phyloP scores from a whole-genome alignment of 2,113 vertebrate genomes.

The Seriola quinqueradiata region DNA sequence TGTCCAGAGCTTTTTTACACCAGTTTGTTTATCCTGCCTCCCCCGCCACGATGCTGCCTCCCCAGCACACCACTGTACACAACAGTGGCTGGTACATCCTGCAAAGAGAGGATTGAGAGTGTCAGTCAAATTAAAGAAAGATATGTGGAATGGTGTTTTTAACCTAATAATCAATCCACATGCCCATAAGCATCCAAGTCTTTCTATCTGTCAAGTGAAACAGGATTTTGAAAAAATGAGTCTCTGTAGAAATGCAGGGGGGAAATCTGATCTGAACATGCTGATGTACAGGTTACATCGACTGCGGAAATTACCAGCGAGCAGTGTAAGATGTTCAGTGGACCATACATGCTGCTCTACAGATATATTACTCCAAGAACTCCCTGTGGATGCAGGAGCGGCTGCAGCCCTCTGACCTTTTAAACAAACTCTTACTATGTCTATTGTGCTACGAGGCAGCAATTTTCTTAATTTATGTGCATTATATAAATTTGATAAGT shows the following conservation, averaged over 20 bases:
- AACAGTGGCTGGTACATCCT: constrained; percentile 12
- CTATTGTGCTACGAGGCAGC: constrained; percentile 1
- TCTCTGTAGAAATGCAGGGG: background rate
- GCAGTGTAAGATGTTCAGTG: background rate
- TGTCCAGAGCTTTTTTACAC: constrained; percentile 53
- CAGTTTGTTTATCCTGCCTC: constrained; percentile 71
- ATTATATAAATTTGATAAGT: constrained; percentile 44
- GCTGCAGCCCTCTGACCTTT: constrained; percentile 52
- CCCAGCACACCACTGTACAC: constrained; percentile 31
- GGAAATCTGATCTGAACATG: constrained; percentile 14
- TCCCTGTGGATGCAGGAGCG: constrained; percentile 20
- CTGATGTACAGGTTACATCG: background rate
- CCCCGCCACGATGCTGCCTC: constrained; percentile 60
- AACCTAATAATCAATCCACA: constrained; percentile 4
- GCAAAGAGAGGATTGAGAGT: constrained; percentile 16
- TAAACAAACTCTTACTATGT: constrained; percentile 13
- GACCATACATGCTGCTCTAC: constrained; percentile 5
- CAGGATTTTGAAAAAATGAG: background rate
- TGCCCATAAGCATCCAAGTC: background rate
- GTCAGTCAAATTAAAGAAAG: constrained; percentile 33
- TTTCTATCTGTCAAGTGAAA: background rate
- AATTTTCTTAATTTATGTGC: constrained; percentile 29
- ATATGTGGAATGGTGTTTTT: constrained; percentile 3
- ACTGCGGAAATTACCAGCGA: constrained; percentile 4
- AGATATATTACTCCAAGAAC: constrained; percentile 8